phyloP scores from a whole-genome alignment of 2,797 vertebrate genomes.

The Characodon lateralis region DNA sequence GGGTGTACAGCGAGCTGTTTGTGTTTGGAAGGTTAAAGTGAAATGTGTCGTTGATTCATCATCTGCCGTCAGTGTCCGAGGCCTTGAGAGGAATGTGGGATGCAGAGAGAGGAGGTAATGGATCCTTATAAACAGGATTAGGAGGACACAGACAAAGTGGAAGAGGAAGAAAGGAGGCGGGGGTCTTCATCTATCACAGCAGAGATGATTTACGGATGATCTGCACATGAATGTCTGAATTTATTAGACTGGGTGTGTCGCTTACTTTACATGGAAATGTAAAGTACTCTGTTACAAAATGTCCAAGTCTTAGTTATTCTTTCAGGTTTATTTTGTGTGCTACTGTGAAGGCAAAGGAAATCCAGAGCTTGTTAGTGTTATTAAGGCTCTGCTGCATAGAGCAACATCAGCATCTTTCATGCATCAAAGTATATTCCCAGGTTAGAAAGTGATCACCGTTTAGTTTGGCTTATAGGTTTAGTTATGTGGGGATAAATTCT shows the following conservation, averaged over 20 bases:
- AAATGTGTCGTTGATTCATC: constrained; percentile 56
- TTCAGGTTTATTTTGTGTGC: background rate
- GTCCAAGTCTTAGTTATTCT: background rate
- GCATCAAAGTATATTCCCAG: background rate
- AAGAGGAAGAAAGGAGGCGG: constrained; percentile 9
- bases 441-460: too few species aligned
- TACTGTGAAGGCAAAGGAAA: background rate
- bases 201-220: constrained; percentile 43
- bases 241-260: constrained; percentile 7
- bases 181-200: constrained; percentile 43
- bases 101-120: constrained; percentile 48
- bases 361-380: background rate
- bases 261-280: constrained; percentile 1
- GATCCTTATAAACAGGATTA: constrained; percentile 52
- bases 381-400: background rate
- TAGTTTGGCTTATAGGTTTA: too few species aligned
- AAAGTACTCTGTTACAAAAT: background rate
- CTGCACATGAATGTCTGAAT: constrained; percentile 31
- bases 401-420: background rate
- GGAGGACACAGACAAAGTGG: constrained; percentile 44
- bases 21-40: constrained; percentile 47
- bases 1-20: constrained; percentile 24
- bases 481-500: too few species aligned
- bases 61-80: constrained; percentile 41
- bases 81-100: constrained; percentile 51